Conservation (phyloP, 2,888 invertebrate species). For the Cephus pulcher region DNA sequence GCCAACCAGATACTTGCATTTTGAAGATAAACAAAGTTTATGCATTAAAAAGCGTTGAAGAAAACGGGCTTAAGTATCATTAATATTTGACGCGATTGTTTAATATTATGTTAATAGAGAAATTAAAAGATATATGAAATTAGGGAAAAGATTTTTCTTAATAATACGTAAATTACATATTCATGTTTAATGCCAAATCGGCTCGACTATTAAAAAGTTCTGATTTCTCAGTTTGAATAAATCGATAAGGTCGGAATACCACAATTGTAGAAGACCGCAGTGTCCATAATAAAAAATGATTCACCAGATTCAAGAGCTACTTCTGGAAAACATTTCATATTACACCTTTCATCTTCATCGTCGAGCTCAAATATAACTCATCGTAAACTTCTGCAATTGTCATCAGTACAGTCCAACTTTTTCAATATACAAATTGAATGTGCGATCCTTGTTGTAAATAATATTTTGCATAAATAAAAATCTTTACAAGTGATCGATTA, state of each 20-base stretch:
- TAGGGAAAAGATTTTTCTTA: not conserved
- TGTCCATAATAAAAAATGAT: not conserved
- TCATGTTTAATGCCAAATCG: not conserved
- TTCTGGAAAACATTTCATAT: not conserved
- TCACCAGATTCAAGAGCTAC: not conserved
- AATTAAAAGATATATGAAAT: not conserved
- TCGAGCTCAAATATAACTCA: not conserved
- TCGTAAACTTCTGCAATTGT: not conserved
- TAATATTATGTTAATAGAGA: not conserved
- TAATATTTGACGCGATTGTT: not conserved
- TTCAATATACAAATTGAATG: not conserved
- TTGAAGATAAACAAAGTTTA: no score
- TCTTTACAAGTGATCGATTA: constrained; percentile 58
- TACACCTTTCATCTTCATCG: no score
- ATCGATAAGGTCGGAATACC: not conserved
- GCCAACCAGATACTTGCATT: no score
- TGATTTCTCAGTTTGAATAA: not conserved
- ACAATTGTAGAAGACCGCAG: not conserved
- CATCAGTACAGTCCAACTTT: not conserved
- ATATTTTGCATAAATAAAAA: not conserved
- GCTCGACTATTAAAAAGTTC: not conserved
- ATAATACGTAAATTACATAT: not conserved
- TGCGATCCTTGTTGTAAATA: not conserved
- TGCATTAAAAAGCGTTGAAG: no score
- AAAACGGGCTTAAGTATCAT: not conserved